A percentile compares a stretch with the other conserved stretches of the same genome.
Evolutionary conservation across 2,797 vertebrate species (phyloP).

Genomic region (Tapirus indicus): DNA sequence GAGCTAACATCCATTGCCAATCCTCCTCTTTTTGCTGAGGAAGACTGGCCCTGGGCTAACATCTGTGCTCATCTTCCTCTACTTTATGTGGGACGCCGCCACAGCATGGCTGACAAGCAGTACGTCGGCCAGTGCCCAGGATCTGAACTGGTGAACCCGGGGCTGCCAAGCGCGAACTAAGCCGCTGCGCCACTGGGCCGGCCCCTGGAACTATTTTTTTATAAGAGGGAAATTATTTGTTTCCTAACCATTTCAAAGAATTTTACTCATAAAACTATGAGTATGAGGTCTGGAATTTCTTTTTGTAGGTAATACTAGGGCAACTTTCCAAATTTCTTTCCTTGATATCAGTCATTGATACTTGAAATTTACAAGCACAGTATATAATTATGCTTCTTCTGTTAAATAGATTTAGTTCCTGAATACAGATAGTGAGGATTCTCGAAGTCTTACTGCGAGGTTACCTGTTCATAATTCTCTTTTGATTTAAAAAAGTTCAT

Average conservation of each 20-base stretch:
- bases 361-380: background rate
- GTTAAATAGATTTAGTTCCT: background rate
- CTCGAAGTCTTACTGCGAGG: background rate
- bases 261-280: background rate
- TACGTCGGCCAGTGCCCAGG: too few species aligned
- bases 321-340: background rate
- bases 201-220: background rate
- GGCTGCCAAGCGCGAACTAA: too few species aligned
- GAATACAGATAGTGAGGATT: background rate
- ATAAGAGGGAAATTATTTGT: conserved; percentile 23
- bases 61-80: too few species aligned
- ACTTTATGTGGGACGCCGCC: too few species aligned
- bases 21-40: too few species aligned
- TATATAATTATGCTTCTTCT: background rate
- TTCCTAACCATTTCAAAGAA: conserved; percentile 18
- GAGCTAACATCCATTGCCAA: too few species aligned
- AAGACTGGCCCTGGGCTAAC: too few species aligned
- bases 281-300: background rate
- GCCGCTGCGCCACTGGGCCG: too few species aligned
- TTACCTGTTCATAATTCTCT: background rate
- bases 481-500: background rate
- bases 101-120: too few species aligned
- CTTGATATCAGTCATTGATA: background rate
- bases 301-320: background rate
- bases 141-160: too few species aligned